These are phyloP conservation scores for Enteromius mattozi DNA, from an alignment of 2,797 vertebrate species.

Conservation along the genomic window DNA sequence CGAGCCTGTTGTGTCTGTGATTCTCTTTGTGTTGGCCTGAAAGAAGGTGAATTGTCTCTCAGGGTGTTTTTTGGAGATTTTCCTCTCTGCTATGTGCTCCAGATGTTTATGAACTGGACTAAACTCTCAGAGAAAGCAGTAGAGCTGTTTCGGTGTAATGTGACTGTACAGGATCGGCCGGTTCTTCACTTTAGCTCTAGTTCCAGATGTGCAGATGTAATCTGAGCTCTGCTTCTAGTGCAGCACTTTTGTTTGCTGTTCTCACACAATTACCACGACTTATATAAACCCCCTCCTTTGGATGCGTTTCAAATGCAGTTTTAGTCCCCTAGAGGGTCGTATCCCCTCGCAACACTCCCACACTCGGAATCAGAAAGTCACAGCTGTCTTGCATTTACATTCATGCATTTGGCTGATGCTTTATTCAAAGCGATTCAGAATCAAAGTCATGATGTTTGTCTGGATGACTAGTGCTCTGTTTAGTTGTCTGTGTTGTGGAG, in stretches of 20 bases:
- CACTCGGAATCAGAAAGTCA: not conserved
- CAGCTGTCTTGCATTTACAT: not conserved
- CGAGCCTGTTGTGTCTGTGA: not conserved
- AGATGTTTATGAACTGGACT: not conserved
- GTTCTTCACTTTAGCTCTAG: not conserved
- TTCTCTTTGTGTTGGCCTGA: not conserved
- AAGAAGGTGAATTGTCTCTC: not conserved
- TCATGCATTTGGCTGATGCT: not conserved
- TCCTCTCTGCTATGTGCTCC: not conserved
- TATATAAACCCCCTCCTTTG: not conserved
- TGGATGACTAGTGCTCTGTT: not conserved
- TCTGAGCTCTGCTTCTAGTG: not conserved
- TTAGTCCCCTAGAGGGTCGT: not conserved
- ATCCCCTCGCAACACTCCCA: not conserved
- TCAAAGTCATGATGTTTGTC: not conserved
- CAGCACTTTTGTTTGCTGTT: not conserved
- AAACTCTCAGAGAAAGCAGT: not conserved
- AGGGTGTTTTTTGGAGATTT: not conserved
- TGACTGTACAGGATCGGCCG: not conserved
- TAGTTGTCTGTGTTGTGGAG: not conserved
- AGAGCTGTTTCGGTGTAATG: not conserved
- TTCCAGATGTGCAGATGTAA: not conserved
- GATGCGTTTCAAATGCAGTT: not conserved
- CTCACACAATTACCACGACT: not conserved
- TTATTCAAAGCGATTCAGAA: not conserved